Evolutionary conservation across 1,140 invertebrate genomes (phyloP).

Genomic region (Heliconius hewitsoni): DNA sequence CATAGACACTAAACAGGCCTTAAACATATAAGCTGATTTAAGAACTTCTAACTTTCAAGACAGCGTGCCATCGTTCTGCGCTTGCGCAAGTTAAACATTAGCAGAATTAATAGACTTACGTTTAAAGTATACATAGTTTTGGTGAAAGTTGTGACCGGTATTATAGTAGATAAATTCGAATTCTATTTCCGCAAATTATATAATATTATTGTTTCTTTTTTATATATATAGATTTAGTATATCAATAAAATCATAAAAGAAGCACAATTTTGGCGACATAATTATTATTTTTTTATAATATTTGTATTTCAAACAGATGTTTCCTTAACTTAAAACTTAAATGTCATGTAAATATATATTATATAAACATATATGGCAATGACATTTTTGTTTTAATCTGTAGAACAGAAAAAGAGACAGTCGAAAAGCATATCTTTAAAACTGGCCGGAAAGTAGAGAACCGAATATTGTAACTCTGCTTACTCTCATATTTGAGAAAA

Average conservation of each 20-base stretch:
- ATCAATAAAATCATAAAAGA: not conserved
- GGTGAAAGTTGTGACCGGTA: constrained; percentile 35
- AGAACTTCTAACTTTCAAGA: not conserved
- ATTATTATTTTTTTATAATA: no score
- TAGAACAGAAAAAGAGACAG: no score
- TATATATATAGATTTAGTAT: not conserved
- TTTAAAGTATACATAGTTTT: constrained; percentile 25
- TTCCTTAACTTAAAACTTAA: no score
- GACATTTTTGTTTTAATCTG: no score
- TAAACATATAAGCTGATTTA: not conserved
- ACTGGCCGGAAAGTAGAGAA: no score
- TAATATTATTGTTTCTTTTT: constrained; percentile 30
- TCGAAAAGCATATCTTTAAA: no score
- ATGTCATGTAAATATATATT: no score
- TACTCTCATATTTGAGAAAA: no score
- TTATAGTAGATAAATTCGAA: constrained; percentile 23
- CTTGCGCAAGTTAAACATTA: constrained; percentile 25
- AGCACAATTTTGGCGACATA: not conserved
- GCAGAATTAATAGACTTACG: constrained; percentile 19
- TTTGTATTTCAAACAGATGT: no score
- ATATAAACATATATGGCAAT: no score
- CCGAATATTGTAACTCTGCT: no score
- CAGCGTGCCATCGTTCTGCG: not conserved
- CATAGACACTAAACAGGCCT: not conserved
- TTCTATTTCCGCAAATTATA: constrained; percentile 26